Evolutionary conservation across 1,140 invertebrate genomes (phyloP), one percentile per base, ranked within the genome.

Genomic region (Calycopis cecrops): DNA sequence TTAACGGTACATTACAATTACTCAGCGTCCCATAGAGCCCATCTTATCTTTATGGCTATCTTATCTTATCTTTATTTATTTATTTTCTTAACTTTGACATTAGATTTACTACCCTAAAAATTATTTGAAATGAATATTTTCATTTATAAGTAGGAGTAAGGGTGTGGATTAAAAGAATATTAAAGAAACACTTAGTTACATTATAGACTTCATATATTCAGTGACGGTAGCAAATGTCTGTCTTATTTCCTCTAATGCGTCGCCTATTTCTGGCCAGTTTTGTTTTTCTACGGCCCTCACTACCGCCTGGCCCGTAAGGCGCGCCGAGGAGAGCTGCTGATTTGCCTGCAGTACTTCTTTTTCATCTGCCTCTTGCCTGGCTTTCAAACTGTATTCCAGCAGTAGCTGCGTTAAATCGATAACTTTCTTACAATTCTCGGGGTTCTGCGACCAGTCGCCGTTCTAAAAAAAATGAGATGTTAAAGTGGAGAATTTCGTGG

Each of bases 271-370:
- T 0, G 76, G 63, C 76, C 88, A 89, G 35, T 82, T 67, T 52
- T 90, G 80, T 62, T 87, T 87, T 56, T 89, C 88, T 0, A 85
- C 78, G 34, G 87, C 90, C 18, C 84, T 81, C 35, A 91, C 61
- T 12, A 89, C 86, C 9, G 86, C 88, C 50, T 92, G 91, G 8
- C 89, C 83, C 0, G 89, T 89, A 6, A 93, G 64, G 44, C 92
- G 88, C 0, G 90, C 91, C 3, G 91, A 92, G 1, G 89, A 92
- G 3, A 93, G 67, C 48, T 89, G 87, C 17, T 90, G 89, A 40
- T 90, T 72, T 4, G 85, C 78, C 70, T 85, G 69, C 88, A 90
- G 60, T 84, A 90, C 73, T 87, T 91, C 94, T 91, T 95, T 65
- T 53, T 88, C 69, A 54, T 74, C 55, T 35, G 70, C 55, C 65